phyloP scores from a whole-genome alignment of 2,797 vertebrate genomes.

The Muraenolepis orangiensis region DNA sequence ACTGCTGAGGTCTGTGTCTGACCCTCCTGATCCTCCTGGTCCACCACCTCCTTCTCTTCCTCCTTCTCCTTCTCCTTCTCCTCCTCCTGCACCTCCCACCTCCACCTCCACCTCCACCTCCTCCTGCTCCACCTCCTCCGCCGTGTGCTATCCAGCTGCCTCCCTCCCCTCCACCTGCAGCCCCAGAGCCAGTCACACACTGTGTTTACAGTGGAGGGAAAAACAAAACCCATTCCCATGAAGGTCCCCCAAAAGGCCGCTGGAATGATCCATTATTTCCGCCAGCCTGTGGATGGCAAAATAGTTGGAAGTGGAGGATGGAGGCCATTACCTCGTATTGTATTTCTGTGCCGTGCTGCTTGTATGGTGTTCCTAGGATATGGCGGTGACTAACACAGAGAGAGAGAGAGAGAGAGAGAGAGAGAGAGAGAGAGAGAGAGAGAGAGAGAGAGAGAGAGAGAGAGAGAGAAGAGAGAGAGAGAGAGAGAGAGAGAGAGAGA shows the following conservation, averaged over 20 bases:
- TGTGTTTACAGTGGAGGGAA: slow-evolving; percentile 32
- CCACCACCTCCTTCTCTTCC: no score
- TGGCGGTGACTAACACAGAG: slow-evolving; percentile 2
- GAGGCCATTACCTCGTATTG: slow-evolving; percentile 19
- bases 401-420: background rate
- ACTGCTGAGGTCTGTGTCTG: slow-evolving; percentile 9
- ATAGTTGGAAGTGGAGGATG: slow-evolving; percentile 17
- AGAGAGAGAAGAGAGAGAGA: background rate
- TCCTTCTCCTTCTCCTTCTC: background rate
- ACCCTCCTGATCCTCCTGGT: background rate
- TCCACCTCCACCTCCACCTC: background rate
- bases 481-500: background rate
- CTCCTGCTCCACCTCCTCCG: background rate
- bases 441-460: background rate
- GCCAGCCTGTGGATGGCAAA: slow-evolving; percentile 29
- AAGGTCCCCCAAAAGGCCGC: slow-evolving; percentile 28
- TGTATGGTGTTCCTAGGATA: slow-evolving; percentile 24
- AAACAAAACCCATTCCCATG: slow-evolving; percentile 35
- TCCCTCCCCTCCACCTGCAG: background rate
- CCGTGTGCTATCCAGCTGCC: background rate
- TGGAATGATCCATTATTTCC: slow-evolving; percentile 25
- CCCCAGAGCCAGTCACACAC: slow-evolving; percentile 9
- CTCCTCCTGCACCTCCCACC: background rate
- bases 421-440: background rate
- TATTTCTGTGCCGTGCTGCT: slow-evolving; percentile 8